Evolutionary conservation across 2,888 invertebrate genomes (phyloP), one percentile per base, ranked within the genome.

Genomic region (Meandrusa payeni): DNA sequence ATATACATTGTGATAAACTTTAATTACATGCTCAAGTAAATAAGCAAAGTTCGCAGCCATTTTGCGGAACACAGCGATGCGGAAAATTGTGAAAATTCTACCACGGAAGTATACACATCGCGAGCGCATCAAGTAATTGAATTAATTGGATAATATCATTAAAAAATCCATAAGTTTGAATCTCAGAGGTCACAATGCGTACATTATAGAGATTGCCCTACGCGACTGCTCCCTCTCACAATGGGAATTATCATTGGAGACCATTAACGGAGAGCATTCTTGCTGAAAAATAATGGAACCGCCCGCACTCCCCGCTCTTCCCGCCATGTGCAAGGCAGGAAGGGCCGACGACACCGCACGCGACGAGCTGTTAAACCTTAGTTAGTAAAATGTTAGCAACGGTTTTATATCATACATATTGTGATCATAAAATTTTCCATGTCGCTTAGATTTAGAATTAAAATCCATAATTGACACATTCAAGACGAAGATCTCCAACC

Each of bases 191-290:
- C 48, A 76, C 64, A 77, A 76, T 66, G 53, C 43, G 47, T 62
- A 66, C 79, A 79, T 77, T 80, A 77, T 79, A 63, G 62, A 62
- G 76, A 83, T 83, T 80, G 78, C 76, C 78, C 69, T 62, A 47
- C 64, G 69, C 70, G 69, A 65, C 32, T 33, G 57, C 50, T 46
- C 53, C 27, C 41, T 12, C 24, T 28, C 55, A 74, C 70, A 80
- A 78, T 72, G 52, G 51, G 54, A 55, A 80, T 82, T 85, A 78
- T 85, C 76, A 72, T 67, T 63, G 69, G 66, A 58, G 67, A 58
- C 75, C 81, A 80, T 82, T 85, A 78, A 75, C 76, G 60, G 70
- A 64, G 76, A 58, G 76, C 81, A 78, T 82, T 83, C 82, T 76
- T 69, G 71, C 67, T 77, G 75, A 76, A 81, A 81, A 83, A 81